Evolutionary conservation across 2,888 invertebrate species (phyloP).

Genomic region (Eristalis intricaria): DNA sequence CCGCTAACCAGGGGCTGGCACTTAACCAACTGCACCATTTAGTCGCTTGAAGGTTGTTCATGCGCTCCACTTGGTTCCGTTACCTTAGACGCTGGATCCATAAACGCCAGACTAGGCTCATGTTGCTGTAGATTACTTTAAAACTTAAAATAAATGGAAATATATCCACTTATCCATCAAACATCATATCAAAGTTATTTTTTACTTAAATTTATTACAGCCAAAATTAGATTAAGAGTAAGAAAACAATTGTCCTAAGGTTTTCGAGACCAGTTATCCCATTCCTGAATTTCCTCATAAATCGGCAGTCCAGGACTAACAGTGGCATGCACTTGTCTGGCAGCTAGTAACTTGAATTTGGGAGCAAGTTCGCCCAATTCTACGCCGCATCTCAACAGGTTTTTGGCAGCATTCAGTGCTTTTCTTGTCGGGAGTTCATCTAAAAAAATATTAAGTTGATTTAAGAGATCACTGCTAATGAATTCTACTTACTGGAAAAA

Average conservation of each 20-base stretch:
- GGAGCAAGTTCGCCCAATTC: constrained; percentile 79
- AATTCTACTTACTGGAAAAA: constrained; percentile 79
- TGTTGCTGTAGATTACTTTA: too few species aligned
- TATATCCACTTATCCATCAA: too few species aligned
- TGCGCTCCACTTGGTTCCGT: too few species aligned
- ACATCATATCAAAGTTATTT: neutral
- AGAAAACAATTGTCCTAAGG: constrained; percentile 59
- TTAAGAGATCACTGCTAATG: neutral
- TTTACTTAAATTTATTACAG: too few species aligned
- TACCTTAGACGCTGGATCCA: too few species aligned
- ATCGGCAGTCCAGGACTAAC: constrained; percentile 82
- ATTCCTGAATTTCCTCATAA: constrained; percentile 82
- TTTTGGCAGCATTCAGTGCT: constrained; percentile 80
- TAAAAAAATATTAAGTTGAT: constrained; percentile 71
- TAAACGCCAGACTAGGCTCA: too few species aligned
- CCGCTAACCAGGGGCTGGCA: too few species aligned
- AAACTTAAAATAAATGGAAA: too few species aligned
- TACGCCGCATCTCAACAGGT: constrained; percentile 82
- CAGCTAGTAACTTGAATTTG: constrained; percentile 81
- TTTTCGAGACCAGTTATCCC: constrained; percentile 80
- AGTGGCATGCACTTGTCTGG: constrained; percentile 81
- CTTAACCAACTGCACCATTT: too few species aligned
- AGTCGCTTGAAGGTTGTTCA: too few species aligned
- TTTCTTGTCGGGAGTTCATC: constrained; percentile 79
- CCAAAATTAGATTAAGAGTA: too few species aligned